Percentiles rank a stretch among this genome's conserved stretches.
These are phyloP conservation scores for Columbina picui DNA, from an alignment of 2,113 vertebrate species.

Conservation along the genomic window DNA sequence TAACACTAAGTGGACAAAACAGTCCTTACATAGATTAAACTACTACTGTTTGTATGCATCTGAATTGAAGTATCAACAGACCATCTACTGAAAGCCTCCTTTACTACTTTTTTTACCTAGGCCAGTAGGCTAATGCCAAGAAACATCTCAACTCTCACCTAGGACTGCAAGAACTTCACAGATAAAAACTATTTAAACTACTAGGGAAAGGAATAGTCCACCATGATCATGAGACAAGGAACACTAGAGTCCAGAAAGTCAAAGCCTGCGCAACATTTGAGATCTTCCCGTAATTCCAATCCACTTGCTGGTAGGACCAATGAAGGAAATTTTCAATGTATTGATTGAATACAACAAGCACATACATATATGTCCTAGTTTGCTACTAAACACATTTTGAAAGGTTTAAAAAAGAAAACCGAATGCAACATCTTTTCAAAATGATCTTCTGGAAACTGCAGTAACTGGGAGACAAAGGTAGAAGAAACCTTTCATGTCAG, in stretches of 20 bases:
- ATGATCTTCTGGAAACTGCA: background rate
- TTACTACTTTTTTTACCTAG: background rate
- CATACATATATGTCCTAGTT: background rate
- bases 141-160: background rate
- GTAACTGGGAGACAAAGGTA: background rate
- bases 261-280: background rate
- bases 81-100: background rate
- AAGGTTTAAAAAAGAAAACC: background rate
- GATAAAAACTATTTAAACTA: background rate
- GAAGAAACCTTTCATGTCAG: background rate
- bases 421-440: background rate
- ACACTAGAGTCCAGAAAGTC: background rate
- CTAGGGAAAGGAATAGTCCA: background rate
- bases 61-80: background rate
- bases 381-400: background rate
- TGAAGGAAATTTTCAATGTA: background rate
- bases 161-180: background rate
- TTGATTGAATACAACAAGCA: background rate
- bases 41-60: background rate
- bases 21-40: background rate
- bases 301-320: background rate
- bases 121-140: background rate
- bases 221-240: background rate
- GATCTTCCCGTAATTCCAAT: background rate
- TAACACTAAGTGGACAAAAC: background rate